phyloP scores from a whole-genome alignment of 92 coral and sea anemone species.

The Metridium senile region DNA sequence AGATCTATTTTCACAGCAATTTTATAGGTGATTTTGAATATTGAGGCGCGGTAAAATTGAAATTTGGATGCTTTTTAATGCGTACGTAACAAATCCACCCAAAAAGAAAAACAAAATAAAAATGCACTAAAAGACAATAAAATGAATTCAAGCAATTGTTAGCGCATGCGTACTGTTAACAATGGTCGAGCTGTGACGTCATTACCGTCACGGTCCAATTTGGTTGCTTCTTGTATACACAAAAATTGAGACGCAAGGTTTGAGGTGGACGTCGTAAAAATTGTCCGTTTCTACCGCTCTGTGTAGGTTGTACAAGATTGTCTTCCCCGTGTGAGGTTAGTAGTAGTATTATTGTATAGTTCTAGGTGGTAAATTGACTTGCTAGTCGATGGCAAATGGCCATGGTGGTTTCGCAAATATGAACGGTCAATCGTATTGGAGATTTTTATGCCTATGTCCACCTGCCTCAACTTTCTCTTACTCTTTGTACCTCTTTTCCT shows the following conservation, averaged over 20 bases:
- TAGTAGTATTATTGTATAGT: conserved; percentile 3
- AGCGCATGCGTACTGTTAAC: conserved; percentile 14
- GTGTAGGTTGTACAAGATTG: conserved; percentile 37
- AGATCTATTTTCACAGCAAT: too few species aligned
- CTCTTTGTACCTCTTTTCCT: conserved; percentile 16
- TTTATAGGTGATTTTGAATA: too few species aligned
- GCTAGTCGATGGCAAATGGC: conserved; percentile 27
- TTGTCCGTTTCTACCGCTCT: conserved; percentile 28
- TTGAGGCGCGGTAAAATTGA: too few species aligned
- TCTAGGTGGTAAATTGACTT: conserved; percentile 16
- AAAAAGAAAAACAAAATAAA: background rate
- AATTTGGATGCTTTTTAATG: too few species aligned
- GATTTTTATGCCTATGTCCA: conserved; percentile 24
- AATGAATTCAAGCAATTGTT: background rate
- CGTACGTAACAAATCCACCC: too few species aligned
- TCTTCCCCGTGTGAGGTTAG: conserved; percentile 40
- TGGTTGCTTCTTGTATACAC: conserved; percentile 44
- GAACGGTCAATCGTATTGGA: conserved; percentile 17
- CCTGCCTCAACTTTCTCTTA: conserved; percentile 30
- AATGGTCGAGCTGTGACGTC: conserved; percentile 23
- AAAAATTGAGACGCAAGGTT: conserved; percentile 28
- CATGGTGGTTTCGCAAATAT: conserved; percentile 14
- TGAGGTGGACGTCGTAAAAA: conserved; percentile 20
- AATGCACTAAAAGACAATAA: too few species aligned
- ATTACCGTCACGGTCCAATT: conserved; percentile 34